Percentiles rank a stretch among this genome's conserved stretches.
These are phyloP conservation scores for Panopea generosa DNA, from an alignment of 2,888 invertebrate species.

Conservation along the genomic window DNA sequence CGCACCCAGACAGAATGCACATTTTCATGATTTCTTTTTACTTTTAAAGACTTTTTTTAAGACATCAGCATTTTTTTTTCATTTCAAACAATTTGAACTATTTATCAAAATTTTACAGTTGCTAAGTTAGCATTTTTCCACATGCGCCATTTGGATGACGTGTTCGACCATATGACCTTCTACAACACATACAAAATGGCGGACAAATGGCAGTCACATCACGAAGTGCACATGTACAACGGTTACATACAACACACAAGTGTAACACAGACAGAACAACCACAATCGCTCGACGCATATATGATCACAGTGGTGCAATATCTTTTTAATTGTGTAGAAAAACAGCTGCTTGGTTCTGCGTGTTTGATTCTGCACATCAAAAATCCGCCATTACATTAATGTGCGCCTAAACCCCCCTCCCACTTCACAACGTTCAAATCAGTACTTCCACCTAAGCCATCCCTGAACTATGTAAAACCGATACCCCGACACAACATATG, in stretches of 20 bases:
- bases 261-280: too few species aligned
- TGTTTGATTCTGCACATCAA: conserved; percentile 23
- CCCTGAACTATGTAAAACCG: too few species aligned
- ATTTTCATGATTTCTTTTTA: background rate
- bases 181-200: background rate
- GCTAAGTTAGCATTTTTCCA: too few species aligned
- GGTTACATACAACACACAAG: background rate
- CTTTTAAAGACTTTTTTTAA: background rate
- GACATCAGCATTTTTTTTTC: background rate
- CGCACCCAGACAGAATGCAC: conserved; percentile 22
- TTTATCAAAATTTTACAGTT: too few species aligned
- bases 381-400: conserved; percentile 22
- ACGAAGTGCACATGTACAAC: background rate
- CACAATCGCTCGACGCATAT: too few species aligned
- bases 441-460: too few species aligned
- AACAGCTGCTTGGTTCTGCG: conserved; percentile 14
- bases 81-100: background rate
- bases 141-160: conserved; percentile 1
- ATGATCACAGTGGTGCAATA: too few species aligned
- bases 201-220: background rate
- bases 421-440: too few species aligned
- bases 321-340: too few species aligned
- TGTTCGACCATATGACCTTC: background rate
- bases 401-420: background rate
- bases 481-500: too few species aligned